A percentile compares a stretch with the other conserved stretches of the same genome.
These are phyloP conservation scores for Limnephilus lunatus DNA, from an alignment of 2,888 invertebrate species.

Conservation along the genomic window DNA sequence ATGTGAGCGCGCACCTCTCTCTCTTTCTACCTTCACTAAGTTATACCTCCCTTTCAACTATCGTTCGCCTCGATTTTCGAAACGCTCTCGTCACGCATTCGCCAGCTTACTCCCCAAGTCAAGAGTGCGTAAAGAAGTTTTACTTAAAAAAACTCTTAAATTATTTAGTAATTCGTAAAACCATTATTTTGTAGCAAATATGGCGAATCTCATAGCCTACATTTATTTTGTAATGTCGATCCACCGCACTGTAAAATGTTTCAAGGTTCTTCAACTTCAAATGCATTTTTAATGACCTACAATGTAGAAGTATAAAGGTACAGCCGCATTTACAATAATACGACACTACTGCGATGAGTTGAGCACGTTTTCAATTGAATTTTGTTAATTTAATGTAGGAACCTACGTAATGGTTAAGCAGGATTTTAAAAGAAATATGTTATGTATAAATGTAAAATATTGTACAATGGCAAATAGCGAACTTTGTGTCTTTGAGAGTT, in stretches of 20 bases:
- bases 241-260: too few relatives aligned
- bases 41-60: too few relatives aligned
- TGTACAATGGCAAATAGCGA: neutral
- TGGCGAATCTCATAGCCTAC: neutral
- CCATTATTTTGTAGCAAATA: neutral
- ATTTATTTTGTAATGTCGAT: neutral
- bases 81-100: too few relatives aligned
- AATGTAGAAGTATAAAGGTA: neutral
- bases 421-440: neutral
- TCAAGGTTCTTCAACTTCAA: too few relatives aligned
- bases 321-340: neutral
- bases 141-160: too few relatives aligned
- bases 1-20: too few relatives aligned
- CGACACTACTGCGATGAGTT: neutral
- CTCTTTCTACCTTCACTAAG: too few relatives aligned
- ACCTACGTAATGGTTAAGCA: neutral
- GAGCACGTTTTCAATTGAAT: neutral
- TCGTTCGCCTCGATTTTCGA: too few relatives aligned
- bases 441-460: neutral
- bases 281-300: neutral
- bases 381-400: neutral
- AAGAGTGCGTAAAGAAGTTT: too few relatives aligned
- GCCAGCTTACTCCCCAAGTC: too few relatives aligned
- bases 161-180: neutral
- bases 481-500: neutral